Base-by-base conservation (phyloP, 92 coral and sea anemone genomes). In the Heliopora coerulea region DNA sequence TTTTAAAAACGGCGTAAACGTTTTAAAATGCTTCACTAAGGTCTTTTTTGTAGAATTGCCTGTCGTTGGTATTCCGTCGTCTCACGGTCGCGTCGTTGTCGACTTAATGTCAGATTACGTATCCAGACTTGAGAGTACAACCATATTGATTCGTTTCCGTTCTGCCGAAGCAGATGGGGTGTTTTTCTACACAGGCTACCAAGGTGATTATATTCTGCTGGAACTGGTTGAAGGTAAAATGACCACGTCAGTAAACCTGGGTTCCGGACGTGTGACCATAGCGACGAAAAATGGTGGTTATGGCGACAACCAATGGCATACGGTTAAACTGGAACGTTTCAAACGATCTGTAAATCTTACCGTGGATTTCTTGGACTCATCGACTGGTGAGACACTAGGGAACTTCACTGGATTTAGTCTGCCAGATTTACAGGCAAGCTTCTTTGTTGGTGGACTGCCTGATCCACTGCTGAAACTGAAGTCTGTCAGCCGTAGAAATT, bases 261-360 rank as follows among this genome's bases (percentile, higher is more conserved):
- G 77, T 54, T 70, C 77, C 31, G 77, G 77, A 52, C 52, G 77
- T 31, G 63, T 70, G 0, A 70, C 77, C 62, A 70, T 70, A 54
- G 50, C 62, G 17, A 52, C 63, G 18, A 70, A 70, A 41, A 37
- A 20, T 48, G 42, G 26, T 17, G 26, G 31, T 31, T 70, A 70
- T 32, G 14, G 32, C 64, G 77, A 70, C 64, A 70, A 50, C 77
- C 77, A 35, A 52, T 70, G 77, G 77, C 77, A 70, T 70, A 44
- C 10, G 48, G 77, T 70, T 42, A 33, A 52, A 35, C 58, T 70
- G 58, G 64, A 54, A 54, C 77, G 77, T 6, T 18, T 20, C 49
- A 54, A 54, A 25, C 77, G 77, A 32, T 20, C 40, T 23, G 77
- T 70, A 17, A 70, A 70, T 54, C 50, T 70, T 34, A 70, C 77